Percentiles rank a stretch among this genome's conserved stretches.
phyloP scores from a whole-genome alignment of 1,140 invertebrate genomes.

The Odontomachus brunneus region DNA sequence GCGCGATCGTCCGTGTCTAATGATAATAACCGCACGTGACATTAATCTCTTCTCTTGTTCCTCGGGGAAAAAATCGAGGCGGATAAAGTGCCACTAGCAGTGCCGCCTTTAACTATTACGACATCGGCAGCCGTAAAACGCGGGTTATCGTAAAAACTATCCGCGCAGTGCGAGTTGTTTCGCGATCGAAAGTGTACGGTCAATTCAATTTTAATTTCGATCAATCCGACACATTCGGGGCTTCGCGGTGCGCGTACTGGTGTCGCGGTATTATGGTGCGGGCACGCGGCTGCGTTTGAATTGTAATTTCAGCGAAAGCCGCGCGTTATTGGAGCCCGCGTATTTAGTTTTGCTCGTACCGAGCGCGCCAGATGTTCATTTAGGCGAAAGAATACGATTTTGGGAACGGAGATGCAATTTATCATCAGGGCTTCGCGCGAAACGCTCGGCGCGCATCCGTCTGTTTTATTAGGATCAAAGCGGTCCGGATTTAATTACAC shows the following conservation, averaged over 20 bases:
- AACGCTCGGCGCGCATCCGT: neutral
- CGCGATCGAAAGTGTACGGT: no score
- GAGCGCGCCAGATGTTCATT: conserved; percentile 5
- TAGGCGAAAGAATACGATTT: conserved; percentile 6
- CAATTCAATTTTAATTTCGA: no score
- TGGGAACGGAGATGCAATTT: conserved; percentile 7
- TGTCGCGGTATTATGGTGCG: no score
- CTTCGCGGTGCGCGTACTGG: no score
- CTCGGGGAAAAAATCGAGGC: neutral
- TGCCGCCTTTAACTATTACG: neutral
- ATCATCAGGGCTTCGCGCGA: neutral
- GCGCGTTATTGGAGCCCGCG: conserved; percentile 1
- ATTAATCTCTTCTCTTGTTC: neutral
- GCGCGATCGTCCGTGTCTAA: conserved; percentile 7
- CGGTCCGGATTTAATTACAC: neutral
- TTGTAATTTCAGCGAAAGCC: conserved; percentile 33
- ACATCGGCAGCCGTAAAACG: neutral
- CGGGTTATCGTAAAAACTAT: no score
- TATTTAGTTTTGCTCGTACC: neutral
- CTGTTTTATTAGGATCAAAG: conserved; percentile 22
- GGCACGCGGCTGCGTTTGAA: no score
- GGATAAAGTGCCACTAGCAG: conserved; percentile 1
- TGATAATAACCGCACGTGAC: neutral
- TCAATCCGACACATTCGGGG: no score
- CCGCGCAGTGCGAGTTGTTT: no score